A percentile compares a stretch with the other conserved stretches of the same genome.
These are phyloP conservation scores for Mycteria americana DNA, from an alignment of 2,797 vertebrate species.

Conservation along the genomic window DNA sequence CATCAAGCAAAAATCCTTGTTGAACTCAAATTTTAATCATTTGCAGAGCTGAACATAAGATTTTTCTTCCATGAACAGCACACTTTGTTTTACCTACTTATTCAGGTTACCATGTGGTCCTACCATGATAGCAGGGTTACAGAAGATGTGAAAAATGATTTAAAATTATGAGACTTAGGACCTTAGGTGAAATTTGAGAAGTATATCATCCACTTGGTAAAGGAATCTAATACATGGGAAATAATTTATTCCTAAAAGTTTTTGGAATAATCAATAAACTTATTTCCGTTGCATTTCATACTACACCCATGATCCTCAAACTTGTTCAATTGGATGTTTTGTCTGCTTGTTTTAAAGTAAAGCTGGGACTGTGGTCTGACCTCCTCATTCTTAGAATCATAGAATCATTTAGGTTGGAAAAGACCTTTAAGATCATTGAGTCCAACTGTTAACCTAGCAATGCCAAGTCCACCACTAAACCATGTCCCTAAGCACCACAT, in stretches of 20 bases:
- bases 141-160: neutral
- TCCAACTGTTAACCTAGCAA: too few relatives aligned
- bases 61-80: neutral
- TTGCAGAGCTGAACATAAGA: neutral
- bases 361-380: neutral
- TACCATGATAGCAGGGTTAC: neutral
- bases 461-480: too few relatives aligned
- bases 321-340: neutral
- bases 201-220: neutral
- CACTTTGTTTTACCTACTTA: neutral
- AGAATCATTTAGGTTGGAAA: too few relatives aligned
- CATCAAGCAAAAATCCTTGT: neutral
- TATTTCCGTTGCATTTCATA: neutral
- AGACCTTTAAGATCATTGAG: too few relatives aligned
- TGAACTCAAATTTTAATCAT: neutral
- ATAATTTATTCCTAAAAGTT: neutral
- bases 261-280: neutral
- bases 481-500: too few relatives aligned
- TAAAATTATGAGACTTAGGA: neutral
- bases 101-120: neutral
- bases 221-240: neutral
- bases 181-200: neutral
- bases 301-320: neutral
- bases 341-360: neutral
- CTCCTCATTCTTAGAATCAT: neutral